Evolutionary conservation across 2,113 vertebrate genomes (phyloP).

Genomic region (Gadus macrocephalus): DNA sequence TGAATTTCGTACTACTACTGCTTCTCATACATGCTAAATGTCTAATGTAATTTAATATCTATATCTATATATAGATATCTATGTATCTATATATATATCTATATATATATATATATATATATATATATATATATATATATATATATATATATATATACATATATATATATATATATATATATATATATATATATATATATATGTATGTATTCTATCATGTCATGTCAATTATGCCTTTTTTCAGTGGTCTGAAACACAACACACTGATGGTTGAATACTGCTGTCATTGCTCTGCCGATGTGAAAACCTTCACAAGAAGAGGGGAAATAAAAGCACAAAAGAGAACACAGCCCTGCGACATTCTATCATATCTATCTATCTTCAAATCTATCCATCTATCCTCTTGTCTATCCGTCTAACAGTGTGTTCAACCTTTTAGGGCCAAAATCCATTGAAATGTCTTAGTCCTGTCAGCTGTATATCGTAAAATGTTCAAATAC

Average conservation of each 20-base stretch:
- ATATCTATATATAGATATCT: conserved; percentile 10
- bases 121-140: background rate
- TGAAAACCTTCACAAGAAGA: conserved; percentile 43
- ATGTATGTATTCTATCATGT: background rate
- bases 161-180: background rate
- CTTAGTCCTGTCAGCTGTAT: conserved; percentile 75
- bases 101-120: no score
- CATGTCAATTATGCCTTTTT: conserved; percentile 28
- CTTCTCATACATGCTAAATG: conserved; percentile 47
- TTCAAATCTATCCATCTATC: conserved; percentile 52
- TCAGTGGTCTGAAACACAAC: conserved; percentile 37
- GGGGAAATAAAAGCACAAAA: conserved; percentile 62
- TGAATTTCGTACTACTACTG: conserved; percentile 44
- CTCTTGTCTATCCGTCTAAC: conserved; percentile 68
- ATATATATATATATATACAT: background rate
- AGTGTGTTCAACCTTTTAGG: conserved; percentile 69
- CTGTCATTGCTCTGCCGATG: conserved; percentile 48
- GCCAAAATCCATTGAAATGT: conserved; percentile 76
- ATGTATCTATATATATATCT: background rate
- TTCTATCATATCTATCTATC: conserved; percentile 43
- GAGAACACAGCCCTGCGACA: conserved; percentile 56
- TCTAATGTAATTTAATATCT: conserved; percentile 29
- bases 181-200: background rate
- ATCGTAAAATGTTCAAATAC: conserved; percentile 78
- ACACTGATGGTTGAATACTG: conserved; percentile 19